A percentile compares a stretch with the other conserved stretches of the same genome.
Evolutionary conservation across 2,888 invertebrate genomes (phyloP).

Genomic region (Drosophila nigricruria): DNA sequence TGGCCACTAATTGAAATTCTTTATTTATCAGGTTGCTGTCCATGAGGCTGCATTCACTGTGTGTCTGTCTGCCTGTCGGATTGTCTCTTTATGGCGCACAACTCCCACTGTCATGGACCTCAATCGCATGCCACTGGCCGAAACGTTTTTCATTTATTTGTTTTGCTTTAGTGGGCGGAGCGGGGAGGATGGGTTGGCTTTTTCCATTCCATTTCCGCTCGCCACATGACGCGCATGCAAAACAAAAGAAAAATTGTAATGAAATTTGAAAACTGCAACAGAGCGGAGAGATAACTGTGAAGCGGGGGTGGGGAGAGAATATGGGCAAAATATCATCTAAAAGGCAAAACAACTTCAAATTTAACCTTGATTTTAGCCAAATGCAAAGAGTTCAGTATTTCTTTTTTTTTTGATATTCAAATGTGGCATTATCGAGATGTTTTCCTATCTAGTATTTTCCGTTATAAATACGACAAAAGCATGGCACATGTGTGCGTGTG

Average conservation of each 20-base stretch:
- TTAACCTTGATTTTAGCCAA: conserved; percentile 48
- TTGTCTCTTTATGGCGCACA: conserved; percentile 43
- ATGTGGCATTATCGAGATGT: conserved; percentile 19
- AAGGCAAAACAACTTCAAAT: conserved; percentile 46
- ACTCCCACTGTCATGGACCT: neutral
- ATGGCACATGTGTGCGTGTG: neutral
- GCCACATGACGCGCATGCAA: conserved; percentile 36
- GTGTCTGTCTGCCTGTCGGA: neutral
- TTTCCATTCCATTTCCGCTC: conserved; percentile 55
- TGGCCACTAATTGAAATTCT: conserved; percentile 69
- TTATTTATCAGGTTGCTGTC: conserved; percentile 67
- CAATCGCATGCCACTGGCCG: neutral
- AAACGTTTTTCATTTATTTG: conserved; percentile 47
- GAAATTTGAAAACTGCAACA: conserved; percentile 69
- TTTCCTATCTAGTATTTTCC: conserved; percentile 13
- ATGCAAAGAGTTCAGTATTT: conserved; percentile 23
- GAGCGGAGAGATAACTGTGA: conserved; percentile 22
- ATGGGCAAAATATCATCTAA: conserved; percentile 60
- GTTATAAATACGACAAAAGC: conserved; percentile 12
- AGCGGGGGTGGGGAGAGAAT: neutral
- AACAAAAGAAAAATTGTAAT: conserved; percentile 72
- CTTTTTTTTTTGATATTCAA: conserved; percentile 18
- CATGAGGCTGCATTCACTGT: conserved; percentile 31
- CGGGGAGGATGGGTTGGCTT: conserved; percentile 1
- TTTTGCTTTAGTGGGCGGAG: conserved; percentile 12